Evolutionary conservation across 2,888 invertebrate species (phyloP).

Genomic region (Antheraea assamensis): DNA sequence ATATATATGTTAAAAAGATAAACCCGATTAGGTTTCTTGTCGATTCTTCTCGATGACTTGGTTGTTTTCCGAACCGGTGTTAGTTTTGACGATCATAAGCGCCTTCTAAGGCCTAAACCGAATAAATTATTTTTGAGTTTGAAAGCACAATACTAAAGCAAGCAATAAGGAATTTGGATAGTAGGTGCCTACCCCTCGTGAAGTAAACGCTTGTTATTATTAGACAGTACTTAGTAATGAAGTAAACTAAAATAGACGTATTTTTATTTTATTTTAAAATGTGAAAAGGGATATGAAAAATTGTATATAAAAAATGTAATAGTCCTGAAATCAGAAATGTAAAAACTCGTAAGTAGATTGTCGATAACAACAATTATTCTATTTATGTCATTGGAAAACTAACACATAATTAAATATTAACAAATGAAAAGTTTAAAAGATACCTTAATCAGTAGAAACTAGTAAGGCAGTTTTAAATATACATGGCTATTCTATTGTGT

Average conservation of each 20-base stretch:
- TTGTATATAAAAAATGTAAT: neutral
- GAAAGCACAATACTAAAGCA: neutral
- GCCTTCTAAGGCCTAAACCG: too few relatives aligned
- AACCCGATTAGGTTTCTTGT: too few relatives aligned
- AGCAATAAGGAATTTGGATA: neutral
- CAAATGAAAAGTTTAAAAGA: neutral
- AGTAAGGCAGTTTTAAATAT: neutral
- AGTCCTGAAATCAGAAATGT: neutral
- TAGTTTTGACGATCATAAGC: too few relatives aligned
- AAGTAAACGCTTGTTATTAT: neutral
- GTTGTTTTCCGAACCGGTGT: too few relatives aligned
- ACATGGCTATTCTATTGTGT: neutral
- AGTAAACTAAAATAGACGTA: too few relatives aligned
- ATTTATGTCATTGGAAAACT: neutral
- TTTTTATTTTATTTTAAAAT: neutral
- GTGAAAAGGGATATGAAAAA: too few relatives aligned
- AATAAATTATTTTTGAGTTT: too few relatives aligned
- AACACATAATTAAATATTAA: neutral
- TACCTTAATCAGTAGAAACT: neutral
- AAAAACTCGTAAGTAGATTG: neutral
- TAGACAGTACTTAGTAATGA: too few relatives aligned
- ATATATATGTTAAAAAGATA: too few relatives aligned
- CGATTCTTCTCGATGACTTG: too few relatives aligned
- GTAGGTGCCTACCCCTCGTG: neutral
- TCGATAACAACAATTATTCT: neutral